phyloP scores from a whole-genome alignment of 2,888 invertebrate genomes.

The Digitonthophagus gazella region DNA sequence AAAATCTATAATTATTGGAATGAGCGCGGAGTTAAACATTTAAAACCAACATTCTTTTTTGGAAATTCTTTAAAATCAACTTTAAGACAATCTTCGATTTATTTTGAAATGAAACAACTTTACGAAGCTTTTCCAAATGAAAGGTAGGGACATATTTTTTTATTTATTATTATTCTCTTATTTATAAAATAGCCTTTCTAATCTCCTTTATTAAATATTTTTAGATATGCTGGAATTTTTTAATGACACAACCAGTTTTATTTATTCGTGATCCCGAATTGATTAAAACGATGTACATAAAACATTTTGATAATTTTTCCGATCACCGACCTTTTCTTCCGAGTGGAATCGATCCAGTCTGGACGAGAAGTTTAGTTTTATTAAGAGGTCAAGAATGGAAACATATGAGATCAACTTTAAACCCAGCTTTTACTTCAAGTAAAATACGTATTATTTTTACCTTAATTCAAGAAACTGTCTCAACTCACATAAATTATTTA shows the following conservation, averaged over 20 bases:
- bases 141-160: conserved; percentile 30
- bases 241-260: background rate
- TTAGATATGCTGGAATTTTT: conserved; percentile 8
- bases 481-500: conserved; percentile 33
- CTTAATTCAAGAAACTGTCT: conserved; percentile 37
- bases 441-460: conserved; percentile 42
- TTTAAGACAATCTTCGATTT: conserved; percentile 24
- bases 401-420: conserved; percentile 39
- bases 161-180: background rate
- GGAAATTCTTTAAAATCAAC: conserved; percentile 21
- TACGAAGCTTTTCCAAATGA: conserved; percentile 34
- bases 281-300: conserved; percentile 34
- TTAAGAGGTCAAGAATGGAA: conserved; percentile 36
- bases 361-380: conserved; percentile 8
- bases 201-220: background rate
- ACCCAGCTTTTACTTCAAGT: conserved; percentile 41
- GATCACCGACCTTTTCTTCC: conserved; percentile 22
- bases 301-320: conserved; percentile 32
- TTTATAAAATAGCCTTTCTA: too few relatives aligned
- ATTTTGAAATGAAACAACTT: conserved; percentile 28
- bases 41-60: conserved; percentile 20
- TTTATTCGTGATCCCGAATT: background rate
- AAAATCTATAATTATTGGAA: background rate
- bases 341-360: background rate
- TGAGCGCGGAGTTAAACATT: background rate